Evolutionary conservation across 1,140 invertebrate species (phyloP).

Genomic region (Formica selysi): DNA sequence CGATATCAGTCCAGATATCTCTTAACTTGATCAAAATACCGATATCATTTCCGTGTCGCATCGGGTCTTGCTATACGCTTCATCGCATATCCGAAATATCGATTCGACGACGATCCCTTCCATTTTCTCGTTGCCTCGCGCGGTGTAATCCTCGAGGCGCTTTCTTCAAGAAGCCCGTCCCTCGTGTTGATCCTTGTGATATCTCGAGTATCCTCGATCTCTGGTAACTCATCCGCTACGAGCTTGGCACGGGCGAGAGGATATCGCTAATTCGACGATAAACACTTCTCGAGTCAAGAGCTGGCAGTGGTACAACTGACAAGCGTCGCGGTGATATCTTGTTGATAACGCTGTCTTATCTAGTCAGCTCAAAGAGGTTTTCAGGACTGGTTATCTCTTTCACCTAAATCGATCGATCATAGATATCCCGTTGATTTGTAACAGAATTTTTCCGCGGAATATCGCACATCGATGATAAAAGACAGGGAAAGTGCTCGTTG

Average conservation of each 20-base stretch:
- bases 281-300: constrained; percentile 36
- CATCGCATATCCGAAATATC: constrained; percentile 9
- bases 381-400: constrained; percentile 37
- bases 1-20: constrained; percentile 23
- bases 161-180: constrained; percentile 18
- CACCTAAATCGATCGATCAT: constrained; percentile 31
- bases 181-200: constrained; percentile 35
- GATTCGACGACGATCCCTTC: constrained; percentile 23
- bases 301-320: background rate
- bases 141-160: constrained; percentile 16
- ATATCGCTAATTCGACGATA: constrained; percentile 50
- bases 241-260: background rate
- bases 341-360: constrained; percentile 47
- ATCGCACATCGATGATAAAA: no score
- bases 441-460: background rate
- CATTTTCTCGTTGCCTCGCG: constrained; percentile 2
- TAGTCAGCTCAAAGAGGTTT: background rate
- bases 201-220: constrained; percentile 48
- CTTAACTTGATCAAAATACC: constrained; percentile 35
- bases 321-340: constrained; percentile 39
- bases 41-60: constrained; percentile 38
- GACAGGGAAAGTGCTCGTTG: background rate
- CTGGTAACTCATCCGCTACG: constrained; percentile 29
- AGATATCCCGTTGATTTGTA: background rate
- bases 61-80: constrained; percentile 8